Conservation (phyloP, 2,888 invertebrate genomes). For the Cryptus viduatorius region DNA sequence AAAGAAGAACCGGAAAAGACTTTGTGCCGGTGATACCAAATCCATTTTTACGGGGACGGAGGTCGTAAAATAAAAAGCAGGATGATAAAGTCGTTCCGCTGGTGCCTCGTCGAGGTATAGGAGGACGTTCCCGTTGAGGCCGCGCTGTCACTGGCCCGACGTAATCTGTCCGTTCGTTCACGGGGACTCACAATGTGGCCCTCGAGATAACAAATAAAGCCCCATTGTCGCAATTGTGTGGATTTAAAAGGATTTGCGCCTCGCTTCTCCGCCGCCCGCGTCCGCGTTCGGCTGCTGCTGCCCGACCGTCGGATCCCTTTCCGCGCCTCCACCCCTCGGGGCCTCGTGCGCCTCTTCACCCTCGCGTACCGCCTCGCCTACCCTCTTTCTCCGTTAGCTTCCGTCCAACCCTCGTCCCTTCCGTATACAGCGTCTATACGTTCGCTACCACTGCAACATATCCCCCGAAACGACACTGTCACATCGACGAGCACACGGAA, state of each 20-base stretch:
- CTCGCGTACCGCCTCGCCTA: slow-evolving; percentile 46
- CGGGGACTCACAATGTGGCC: slow-evolving; percentile 85
- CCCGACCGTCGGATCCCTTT: slow-evolving; percentile 65
- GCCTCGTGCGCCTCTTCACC: slow-evolving; percentile 42
- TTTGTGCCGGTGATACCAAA: slow-evolving; percentile 74
- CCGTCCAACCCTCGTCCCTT: slow-evolving; percentile 50
- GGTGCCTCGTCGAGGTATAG: slow-evolving; percentile 67
- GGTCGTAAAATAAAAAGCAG: slow-evolving; percentile 82
- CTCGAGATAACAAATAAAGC: slow-evolving; percentile 86
- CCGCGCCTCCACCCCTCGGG: slow-evolving; percentile 45
- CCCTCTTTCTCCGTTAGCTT: slow-evolving; percentile 60
- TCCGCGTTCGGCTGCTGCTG: slow-evolving; percentile 58
- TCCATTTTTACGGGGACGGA: slow-evolving; percentile 78
- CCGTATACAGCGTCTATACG: slow-evolving; percentile 37
- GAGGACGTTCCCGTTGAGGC: slow-evolving; percentile 81
- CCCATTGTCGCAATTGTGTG: slow-evolving; percentile 85
- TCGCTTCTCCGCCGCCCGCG: slow-evolving; percentile 71
- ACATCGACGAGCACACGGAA: slow-evolving; percentile 34
- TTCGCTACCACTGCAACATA: slow-evolving; percentile 42
- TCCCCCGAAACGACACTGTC: slow-evolving; percentile 43
- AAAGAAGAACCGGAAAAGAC: slow-evolving; percentile 67
- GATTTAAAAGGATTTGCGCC: slow-evolving; percentile 85
- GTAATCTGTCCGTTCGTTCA: slow-evolving; percentile 85
- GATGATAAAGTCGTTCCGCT: slow-evolving; percentile 82
- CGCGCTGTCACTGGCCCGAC: slow-evolving; percentile 83